Evolutionary conservation across 2,113 vertebrate species (phyloP).

Genomic region (Pontoporia blainvillei): DNA sequence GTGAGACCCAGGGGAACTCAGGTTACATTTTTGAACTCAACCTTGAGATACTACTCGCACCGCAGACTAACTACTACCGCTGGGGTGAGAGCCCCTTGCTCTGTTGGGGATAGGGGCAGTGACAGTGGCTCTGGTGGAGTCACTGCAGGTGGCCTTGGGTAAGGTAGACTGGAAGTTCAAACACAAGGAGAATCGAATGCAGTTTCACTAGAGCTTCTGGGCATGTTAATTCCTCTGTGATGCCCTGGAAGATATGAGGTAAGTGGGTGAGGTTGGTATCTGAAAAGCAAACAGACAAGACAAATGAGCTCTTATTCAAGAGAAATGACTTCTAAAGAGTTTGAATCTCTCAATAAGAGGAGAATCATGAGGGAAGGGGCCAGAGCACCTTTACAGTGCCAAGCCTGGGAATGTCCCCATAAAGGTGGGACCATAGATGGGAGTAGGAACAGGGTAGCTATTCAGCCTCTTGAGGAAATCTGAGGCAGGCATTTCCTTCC

Average conservation of each 20-base stretch:
- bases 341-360: neutral
- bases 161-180: neutral
- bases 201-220: neutral
- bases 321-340: neutral
- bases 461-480: neutral
- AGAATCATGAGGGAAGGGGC: no score
- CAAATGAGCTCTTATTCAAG: neutral
- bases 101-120: neutral
- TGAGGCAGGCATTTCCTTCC: neutral
- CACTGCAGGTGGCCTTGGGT: neutral
- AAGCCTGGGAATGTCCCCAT: neutral
- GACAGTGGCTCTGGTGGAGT: neutral
- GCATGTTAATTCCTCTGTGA: neutral
- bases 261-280: neutral
- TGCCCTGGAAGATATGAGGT: neutral
- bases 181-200: neutral
- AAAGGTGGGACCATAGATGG: neutral
- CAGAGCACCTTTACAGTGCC: neutral
- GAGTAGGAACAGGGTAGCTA: neutral
- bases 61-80: neutral
- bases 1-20: neutral
- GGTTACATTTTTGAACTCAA: neutral
- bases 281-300: neutral
- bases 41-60: neutral
- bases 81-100: neutral